Evolutionary conservation across 2,888 invertebrate species (phyloP), one percentile per base, ranked within the genome.

Genomic region (Synanthedon formicaeformis): DNA sequence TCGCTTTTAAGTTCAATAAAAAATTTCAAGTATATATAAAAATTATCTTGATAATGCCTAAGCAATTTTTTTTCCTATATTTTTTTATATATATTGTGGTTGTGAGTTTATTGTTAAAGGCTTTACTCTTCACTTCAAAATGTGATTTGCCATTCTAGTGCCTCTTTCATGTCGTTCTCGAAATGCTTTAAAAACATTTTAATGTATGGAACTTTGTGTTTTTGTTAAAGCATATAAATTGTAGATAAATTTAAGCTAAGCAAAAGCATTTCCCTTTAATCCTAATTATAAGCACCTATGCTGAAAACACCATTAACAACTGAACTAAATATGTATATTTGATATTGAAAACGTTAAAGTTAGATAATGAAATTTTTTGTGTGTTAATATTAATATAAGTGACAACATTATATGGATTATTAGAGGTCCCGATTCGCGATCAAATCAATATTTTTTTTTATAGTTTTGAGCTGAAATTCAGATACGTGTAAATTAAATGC

Each of bases 61-160:
- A 45, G 45, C 45, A 45, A 45, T 2, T 13, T 41, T 45, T 45
- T 13, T 13, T 45, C 12, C 2, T 45, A 13, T 45, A 13, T 45
- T 41, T 41, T 45, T 45, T 13, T 49, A 18, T 49, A 49, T 49
- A 16, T 49, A 49, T 49, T 49, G 75, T 75, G 84, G 83, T 85
- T 85, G 84, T 84, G 84, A 85, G 69, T 75, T 77, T 51, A 54
- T 48, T 62, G 64, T 64, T 63, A 71, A 52, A 69, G 63, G 65
- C 65, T 68, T 60, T 55, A 70, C 67, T 75, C 66, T 77, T 78
- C 73, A 78, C 72, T 78, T 78, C 69, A 69, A 68, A 67, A 71
- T 78, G 83, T 80, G 78, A 81, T 79, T 81, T 77, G 83, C 83
- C 83, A 81, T 82, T 78, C 77, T 78, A 81, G 85, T 85, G 85